Percentiles rank a stretch among this genome's conserved stretches.
Evolutionary conservation across 1,140 invertebrate species (phyloP).

Genomic region (Drosophila novamexicana): DNA sequence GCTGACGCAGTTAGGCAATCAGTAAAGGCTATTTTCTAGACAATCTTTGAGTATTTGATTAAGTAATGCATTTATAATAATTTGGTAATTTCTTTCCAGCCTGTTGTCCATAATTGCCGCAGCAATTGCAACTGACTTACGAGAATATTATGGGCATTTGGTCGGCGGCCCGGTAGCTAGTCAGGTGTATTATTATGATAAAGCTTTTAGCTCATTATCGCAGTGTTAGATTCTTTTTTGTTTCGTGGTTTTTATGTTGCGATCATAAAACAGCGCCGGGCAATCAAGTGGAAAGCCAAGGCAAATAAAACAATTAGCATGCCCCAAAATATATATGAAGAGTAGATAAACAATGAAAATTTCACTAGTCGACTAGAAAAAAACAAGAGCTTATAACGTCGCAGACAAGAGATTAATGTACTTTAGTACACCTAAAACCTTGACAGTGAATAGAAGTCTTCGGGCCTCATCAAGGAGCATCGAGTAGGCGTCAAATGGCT

Average conservation of each 20-base stretch:
- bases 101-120: too few relatives aligned
- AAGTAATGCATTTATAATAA: too few relatives aligned
- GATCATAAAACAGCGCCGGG: constrained; percentile 48
- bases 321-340: constrained; percentile 38
- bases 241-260: constrained; percentile 13
- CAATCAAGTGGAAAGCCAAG: constrained; percentile 71
- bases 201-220: constrained; percentile 16
- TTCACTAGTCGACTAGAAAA: constrained; percentile 26
- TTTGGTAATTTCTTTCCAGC: too few relatives aligned
- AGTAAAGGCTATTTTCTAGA: too few relatives aligned
- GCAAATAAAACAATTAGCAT: constrained; percentile 74
- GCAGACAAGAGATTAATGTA: constrained; percentile 15
- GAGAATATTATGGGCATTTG: too few relatives aligned
- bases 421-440: constrained; percentile 61
- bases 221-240: neutral
- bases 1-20: too few relatives aligned
- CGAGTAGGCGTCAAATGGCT: constrained; percentile 25
- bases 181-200: neutral
- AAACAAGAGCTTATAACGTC: constrained; percentile 6
- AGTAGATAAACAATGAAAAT: constrained; percentile 59
- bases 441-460: constrained; percentile 59
- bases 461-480: neutral
- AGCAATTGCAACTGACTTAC: neutral
- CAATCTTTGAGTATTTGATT: too few relatives aligned
- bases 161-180: constrained; percentile 2